Conservation (phyloP, 2,113 vertebrate genomes). For the Hippolais icterina region DNA sequence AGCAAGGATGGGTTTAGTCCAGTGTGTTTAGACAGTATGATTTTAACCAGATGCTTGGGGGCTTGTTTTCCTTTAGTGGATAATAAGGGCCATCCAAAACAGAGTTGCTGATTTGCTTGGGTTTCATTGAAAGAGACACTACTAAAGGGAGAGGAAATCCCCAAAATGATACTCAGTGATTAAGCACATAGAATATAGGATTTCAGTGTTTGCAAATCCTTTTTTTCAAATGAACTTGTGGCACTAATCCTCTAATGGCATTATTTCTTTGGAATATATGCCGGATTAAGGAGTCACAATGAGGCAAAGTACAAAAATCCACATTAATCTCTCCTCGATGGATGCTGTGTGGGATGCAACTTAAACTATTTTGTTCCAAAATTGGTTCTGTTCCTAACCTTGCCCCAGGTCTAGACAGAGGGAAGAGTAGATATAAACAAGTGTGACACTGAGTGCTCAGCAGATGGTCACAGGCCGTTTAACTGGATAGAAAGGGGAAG, state of each 20-base stretch:
- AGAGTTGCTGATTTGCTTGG: not conserved
- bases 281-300: slow-evolving; percentile 82
- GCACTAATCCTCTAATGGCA: slow-evolving; percentile 85
- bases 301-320: slow-evolving; percentile 82
- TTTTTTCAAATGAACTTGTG: slow-evolving; percentile 78
- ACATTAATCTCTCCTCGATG: slow-evolving; percentile 77
- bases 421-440: not conserved
- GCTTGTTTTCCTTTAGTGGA: not conserved
- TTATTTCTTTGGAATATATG: slow-evolving; percentile 80
- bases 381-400: slow-evolving; percentile 48
- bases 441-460: not conserved
- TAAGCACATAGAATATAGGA: slow-evolving; percentile 69
- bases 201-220: slow-evolving; percentile 72
- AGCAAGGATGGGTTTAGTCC: not conserved
- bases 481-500: slow-evolving; percentile 19
- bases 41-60: not conserved
- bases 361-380: slow-evolving; percentile 65
- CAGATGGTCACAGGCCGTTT: slow-evolving; percentile 36
- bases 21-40: not conserved
- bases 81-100: not conserved
- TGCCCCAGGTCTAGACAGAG: slow-evolving; percentile 1
- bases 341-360: slow-evolving; percentile 58
- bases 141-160: slow-evolving; percentile 63
- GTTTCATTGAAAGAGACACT: slow-evolving; percentile 33
- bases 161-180: slow-evolving; percentile 65